Conservation (phyloP, 2,888 invertebrate species). For the Hirtodrosophila histrioides region DNA sequence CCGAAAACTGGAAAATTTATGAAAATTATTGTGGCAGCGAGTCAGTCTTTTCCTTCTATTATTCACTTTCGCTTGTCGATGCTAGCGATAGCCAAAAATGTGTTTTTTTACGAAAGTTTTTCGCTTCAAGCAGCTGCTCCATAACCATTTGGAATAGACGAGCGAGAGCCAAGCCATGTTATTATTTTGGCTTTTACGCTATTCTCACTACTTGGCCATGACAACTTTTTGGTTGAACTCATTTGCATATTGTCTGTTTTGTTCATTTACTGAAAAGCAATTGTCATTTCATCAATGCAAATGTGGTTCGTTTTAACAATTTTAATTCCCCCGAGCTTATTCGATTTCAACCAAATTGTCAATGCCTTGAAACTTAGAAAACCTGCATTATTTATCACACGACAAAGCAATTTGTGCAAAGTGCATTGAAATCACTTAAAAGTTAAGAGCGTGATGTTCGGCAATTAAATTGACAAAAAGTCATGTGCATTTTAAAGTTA, state of each 20-base stretch:
- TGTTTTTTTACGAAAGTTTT: constrained; percentile 19
- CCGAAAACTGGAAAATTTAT: constrained; percentile 65
- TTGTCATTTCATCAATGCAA: constrained; percentile 71
- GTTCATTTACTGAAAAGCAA: constrained; percentile 45
- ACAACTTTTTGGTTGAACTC: constrained; percentile 16
- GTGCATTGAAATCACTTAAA: neutral
- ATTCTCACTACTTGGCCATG: constrained; percentile 17
- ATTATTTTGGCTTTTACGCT: constrained; percentile 28
- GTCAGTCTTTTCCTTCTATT: constrained; percentile 24
- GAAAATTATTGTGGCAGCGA: constrained; percentile 65
- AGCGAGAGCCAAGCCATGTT: constrained; percentile 20
- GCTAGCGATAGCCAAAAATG: constrained; percentile 30
- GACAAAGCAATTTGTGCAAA: no score
- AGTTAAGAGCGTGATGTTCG: no score
- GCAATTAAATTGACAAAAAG: no score
- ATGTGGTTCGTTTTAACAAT: constrained; percentile 47
- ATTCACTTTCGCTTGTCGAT: constrained; percentile 59
- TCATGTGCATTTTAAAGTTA: no score
- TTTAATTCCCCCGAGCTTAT: constrained; percentile 28
- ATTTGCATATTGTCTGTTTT: constrained; percentile 51
- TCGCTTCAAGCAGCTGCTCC: constrained; percentile 37
- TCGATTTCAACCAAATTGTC: constrained; percentile 34
- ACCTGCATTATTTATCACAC: no score
- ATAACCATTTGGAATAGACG: constrained; percentile 28
- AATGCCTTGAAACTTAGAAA: neutral